Conservation (phyloP, 2,113 vertebrate species). For the Emydura subglobosa region DNA sequence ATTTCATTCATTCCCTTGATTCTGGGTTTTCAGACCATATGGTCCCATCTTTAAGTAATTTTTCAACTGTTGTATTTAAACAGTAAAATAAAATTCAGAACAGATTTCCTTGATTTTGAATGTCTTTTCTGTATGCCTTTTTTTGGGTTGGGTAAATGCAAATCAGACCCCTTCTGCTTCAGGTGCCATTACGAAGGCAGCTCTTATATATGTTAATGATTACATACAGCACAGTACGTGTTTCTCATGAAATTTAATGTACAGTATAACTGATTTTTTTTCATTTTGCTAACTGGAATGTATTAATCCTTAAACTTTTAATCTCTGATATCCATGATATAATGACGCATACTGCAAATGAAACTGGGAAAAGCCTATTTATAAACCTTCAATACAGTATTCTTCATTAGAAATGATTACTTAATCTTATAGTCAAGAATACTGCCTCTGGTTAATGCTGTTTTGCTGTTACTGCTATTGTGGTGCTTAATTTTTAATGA, state of each 20-base stretch:
- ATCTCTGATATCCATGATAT: constrained; percentile 18
- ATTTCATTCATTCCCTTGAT: constrained; percentile 47
- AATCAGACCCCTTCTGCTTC: constrained; percentile 44
- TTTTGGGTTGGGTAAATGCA: constrained; percentile 55
- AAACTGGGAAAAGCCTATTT: constrained; percentile 44
- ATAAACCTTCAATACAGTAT: constrained; percentile 37
- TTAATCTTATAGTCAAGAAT: constrained; percentile 14
- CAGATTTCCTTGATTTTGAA: constrained; percentile 71
- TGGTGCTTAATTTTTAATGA: constrained; percentile 69
- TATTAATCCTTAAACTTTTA: constrained; percentile 42
- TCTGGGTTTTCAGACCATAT: constrained; percentile 53
- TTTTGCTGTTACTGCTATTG: constrained; percentile 60
- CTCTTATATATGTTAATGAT: background rate
- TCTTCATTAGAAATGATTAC: constrained; percentile 63
- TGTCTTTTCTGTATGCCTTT: constrained; percentile 45
- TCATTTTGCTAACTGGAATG: constrained; percentile 35
- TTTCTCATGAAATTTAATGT: constrained; percentile 42
- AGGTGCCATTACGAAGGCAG: constrained; percentile 24
- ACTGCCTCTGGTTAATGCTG: constrained; percentile 61
- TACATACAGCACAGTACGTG: constrained; percentile 7
- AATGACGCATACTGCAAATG: constrained; percentile 46
- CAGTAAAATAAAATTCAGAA: constrained; percentile 65
- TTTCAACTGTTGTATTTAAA: constrained; percentile 70
- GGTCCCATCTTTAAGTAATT: constrained; percentile 52
- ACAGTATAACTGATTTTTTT: constrained; percentile 2